phyloP scores from a whole-genome alignment of 1,140 invertebrate species.

The Brachionus plicatilis region DNA sequence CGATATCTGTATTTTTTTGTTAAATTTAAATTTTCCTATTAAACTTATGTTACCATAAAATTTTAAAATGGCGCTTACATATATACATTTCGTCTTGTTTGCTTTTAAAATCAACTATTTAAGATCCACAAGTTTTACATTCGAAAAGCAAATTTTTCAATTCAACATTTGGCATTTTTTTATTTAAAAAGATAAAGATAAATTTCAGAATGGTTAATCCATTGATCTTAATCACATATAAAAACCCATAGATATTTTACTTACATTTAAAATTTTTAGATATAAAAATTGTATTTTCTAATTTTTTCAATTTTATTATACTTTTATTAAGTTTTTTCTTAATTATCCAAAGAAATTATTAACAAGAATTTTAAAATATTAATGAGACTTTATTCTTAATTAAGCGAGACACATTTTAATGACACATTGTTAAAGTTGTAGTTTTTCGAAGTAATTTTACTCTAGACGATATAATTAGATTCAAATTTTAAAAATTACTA shows the following conservation, averaged over 20 bases:
- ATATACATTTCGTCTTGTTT: background rate
- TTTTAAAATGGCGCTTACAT: background rate
- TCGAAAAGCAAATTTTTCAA: background rate
- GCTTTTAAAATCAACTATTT: background rate
- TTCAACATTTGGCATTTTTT: background rate
- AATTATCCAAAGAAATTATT: background rate
- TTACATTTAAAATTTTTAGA: background rate
- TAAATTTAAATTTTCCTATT: background rate
- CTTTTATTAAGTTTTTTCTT: background rate
- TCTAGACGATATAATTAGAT: too few relatives aligned
- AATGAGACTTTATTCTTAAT: background rate
- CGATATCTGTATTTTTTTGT: background rate
- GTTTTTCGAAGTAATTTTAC: too few relatives aligned
- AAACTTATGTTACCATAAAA: background rate
- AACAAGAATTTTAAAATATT: background rate
- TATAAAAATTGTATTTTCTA: background rate
- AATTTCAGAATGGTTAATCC: background rate
- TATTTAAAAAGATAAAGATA: background rate
- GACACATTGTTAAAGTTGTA: background rate
- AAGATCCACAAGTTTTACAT: background rate
- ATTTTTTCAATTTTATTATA: background rate
- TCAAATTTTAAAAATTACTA: too few relatives aligned
- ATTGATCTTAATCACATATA: background rate
- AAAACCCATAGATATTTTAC: background rate
- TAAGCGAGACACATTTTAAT: background rate